Conservation (phyloP, 2,888 invertebrate genomes). For the Drosophila kambysellisi region DNA sequence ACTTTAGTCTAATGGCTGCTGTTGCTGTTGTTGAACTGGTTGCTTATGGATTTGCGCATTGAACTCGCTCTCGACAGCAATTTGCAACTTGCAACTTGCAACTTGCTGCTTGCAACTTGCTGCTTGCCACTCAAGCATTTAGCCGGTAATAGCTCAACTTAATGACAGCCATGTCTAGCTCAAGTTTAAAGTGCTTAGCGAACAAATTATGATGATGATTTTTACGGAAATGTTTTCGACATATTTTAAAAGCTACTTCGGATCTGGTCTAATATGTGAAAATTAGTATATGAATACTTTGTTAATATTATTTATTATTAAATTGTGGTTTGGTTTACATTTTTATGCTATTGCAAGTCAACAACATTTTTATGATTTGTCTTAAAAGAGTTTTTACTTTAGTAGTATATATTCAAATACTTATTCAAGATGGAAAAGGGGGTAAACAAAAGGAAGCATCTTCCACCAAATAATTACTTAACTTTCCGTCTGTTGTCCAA, state of each 20-base stretch:
- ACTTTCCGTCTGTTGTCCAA: too few species aligned
- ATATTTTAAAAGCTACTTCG: neutral
- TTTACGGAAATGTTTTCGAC: neutral
- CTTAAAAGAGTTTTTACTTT: neutral
- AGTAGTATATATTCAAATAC: too few species aligned
- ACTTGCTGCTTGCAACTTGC: conserved; percentile 42
- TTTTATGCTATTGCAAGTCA: neutral
- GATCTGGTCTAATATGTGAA: neutral
- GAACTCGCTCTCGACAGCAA: conserved; percentile 40
- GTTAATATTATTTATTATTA: neutral
- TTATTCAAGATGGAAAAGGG: too few species aligned
- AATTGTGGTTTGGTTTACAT: neutral
- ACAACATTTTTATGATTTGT: too few species aligned
- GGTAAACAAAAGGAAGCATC: too few species aligned
- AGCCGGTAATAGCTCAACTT: conserved; percentile 46
- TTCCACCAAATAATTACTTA: too few species aligned
- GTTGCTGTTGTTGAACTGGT: conserved; percentile 45
- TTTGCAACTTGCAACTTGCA: conserved; percentile 44
- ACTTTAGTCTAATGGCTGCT: conserved; percentile 60
- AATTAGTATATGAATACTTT: neutral
- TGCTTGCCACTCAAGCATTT: conserved; percentile 35
- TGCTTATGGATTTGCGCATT: conserved; percentile 42
- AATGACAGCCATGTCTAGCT: conserved; percentile 35
- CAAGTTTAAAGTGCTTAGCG: conserved; percentile 13
- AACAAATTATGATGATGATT: conserved; percentile 18